A percentile compares a stretch with the other conserved stretches of the same genome.
Conservation (phyloP, 37 sponge, comb jelly and placozoan genomes). For the Theonella swinhoei region DNA sequence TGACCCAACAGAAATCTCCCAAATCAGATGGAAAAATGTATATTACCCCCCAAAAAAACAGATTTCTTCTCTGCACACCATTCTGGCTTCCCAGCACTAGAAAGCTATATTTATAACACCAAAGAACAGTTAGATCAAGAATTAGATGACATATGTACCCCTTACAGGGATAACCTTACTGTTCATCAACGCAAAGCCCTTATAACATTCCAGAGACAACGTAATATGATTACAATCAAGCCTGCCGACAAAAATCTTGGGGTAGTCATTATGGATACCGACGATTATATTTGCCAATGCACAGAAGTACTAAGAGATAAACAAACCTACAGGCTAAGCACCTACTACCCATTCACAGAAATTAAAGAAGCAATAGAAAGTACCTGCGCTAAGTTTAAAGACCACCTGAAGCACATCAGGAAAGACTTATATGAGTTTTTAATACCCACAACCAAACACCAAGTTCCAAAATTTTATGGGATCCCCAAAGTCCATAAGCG, state of each 20-base stretch:
- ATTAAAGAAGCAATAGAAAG: not conserved
- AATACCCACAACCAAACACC: not conserved
- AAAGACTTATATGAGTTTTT: not conserved
- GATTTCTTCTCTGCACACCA: no score
- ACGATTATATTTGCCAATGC: constrained; percentile 7
- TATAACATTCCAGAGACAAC: not conserved
- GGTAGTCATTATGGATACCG: constrained; percentile 6
- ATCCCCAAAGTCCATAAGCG: constrained; percentile 1
- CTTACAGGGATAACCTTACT: not conserved
- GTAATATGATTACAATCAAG: not conserved
- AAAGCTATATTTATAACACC: constrained; percentile 7
- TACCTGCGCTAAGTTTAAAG: not conserved
- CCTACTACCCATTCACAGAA: not conserved
- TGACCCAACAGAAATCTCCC: no score
- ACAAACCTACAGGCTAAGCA: not conserved
- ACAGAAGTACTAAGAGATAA: not conserved
- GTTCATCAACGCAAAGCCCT: not conserved
- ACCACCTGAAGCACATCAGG: not conserved
- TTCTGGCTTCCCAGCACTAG: not conserved
- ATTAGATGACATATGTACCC: not conserved
- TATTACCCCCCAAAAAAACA: no score
- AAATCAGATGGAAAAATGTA: no score
- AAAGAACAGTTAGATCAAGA: constrained; percentile 6
- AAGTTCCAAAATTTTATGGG: not conserved
- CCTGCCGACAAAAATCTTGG: constrained; percentile 24